Conservation (phyloP, 2,888 invertebrate genomes). For the Chaitophorus viminalis region DNA sequence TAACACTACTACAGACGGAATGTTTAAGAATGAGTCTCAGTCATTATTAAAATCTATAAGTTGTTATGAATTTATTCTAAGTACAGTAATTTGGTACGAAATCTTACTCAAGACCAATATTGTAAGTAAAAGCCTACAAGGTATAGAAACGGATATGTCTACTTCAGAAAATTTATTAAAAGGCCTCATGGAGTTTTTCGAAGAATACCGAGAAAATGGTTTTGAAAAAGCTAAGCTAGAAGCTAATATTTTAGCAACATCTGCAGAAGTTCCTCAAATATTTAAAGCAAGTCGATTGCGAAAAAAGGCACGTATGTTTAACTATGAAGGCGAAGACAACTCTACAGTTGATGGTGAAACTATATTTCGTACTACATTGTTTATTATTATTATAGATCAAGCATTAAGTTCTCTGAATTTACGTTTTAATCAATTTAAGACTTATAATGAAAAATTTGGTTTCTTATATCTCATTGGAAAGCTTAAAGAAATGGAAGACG, state of each 20-base stretch:
- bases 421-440: not conserved
- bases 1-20: not conserved
- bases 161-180: conserved; percentile 27
- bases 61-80: conserved; percentile 13
- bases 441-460: not conserved
- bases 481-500: not conserved
- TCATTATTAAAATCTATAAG: conserved; percentile 1
- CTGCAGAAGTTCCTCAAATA: conserved; percentile 4
- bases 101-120: not conserved
- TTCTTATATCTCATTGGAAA: not conserved
- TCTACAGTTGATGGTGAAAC: not conserved
- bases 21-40: not conserved
- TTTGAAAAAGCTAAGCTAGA: conserved; percentile 19
- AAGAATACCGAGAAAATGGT: conserved; percentile 17
- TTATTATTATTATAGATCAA: conserved; percentile 6
- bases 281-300: conserved; percentile 16
- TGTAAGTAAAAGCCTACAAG: conserved; percentile 2
- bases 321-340: conserved; percentile 37
- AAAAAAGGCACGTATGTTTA: conserved; percentile 14
- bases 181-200: conserved; percentile 12
- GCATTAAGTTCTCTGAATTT: not conserved
- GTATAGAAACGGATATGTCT: conserved; percentile 23
- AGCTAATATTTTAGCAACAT: conserved; percentile 9
- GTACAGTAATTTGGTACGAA: conserved; percentile 15
- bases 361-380: not conserved